Evolutionary conservation across 2,888 invertebrate genomes (phyloP).

Genomic region (Silvanus unidentatus): DNA sequence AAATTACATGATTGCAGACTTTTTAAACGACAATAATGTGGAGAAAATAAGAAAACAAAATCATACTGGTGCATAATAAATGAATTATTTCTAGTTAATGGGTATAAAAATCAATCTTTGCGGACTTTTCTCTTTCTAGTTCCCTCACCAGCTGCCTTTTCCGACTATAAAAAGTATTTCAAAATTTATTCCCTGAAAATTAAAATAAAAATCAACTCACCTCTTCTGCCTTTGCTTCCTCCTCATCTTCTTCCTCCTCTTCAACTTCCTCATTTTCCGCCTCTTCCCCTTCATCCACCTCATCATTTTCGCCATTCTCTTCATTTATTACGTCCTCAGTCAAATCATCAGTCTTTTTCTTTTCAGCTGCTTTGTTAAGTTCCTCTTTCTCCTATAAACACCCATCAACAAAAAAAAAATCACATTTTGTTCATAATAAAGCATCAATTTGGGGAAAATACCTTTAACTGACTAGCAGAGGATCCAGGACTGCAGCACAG

Average conservation of each 20-base stretch:
- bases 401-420: constrained; percentile 3
- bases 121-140: constrained; percentile 41
- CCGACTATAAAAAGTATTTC: constrained; percentile 7
- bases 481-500: constrained; percentile 64
- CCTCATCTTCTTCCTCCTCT: constrained; percentile 35
- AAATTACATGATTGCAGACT: constrained; percentile 19
- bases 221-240: constrained; percentile 31
- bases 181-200: background rate
- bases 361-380: constrained; percentile 47
- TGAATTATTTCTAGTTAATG: constrained; percentile 1
- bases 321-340: constrained; percentile 56
- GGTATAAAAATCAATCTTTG: constrained; percentile 34
- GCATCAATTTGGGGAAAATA: constrained; percentile 21
- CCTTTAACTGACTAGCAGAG: constrained; percentile 31
- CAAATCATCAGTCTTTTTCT: constrained; percentile 69
- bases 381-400: constrained; percentile 45
- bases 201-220: constrained; percentile 6
- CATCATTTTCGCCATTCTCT: constrained; percentile 34
- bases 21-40: constrained; percentile 15
- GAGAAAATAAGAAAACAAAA: constrained; percentile 8
- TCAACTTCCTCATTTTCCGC: constrained; percentile 38
- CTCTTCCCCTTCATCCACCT: constrained; percentile 41
- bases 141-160: constrained; percentile 29
- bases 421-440: background rate
- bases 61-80: constrained; percentile 8